phyloP scores from a whole-genome alignment of 2,797 vertebrate species.

The Phrynocephalus forsythii region DNA sequence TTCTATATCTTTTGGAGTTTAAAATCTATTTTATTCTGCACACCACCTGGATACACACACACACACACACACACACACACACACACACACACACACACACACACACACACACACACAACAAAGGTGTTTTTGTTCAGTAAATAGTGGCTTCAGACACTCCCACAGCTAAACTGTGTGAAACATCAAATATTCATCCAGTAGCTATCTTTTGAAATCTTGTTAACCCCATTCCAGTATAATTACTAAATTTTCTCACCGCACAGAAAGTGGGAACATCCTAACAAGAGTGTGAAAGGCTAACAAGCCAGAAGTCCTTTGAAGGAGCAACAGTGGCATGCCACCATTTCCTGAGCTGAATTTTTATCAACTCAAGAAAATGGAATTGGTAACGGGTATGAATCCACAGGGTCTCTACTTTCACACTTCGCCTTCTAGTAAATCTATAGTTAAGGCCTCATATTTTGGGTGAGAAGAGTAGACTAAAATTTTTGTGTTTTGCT shows the following conservation, averaged over 20 bases:
- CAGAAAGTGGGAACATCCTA: conserved; percentile 52
- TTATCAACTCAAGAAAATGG: conserved; percentile 53
- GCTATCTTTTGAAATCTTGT: conserved; percentile 58
- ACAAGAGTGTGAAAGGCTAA: conserved; percentile 69
- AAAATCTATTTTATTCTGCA: too few species aligned
- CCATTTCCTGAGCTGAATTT: conserved; percentile 59
- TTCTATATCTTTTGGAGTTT: too few species aligned
- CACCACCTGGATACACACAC: not conserved
- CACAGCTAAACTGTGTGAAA: conserved; percentile 34
- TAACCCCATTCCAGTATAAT: conserved; percentile 65
- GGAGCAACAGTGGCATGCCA: conserved; percentile 49
- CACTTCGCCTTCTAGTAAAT: conserved; percentile 49
- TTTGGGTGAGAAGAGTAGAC: conserved; percentile 43
- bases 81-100: not conserved
- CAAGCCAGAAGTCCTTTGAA: conserved; percentile 66
- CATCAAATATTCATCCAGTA: conserved; percentile 34
- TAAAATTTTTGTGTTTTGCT: conserved; percentile 58
- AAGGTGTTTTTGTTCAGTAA: conserved; percentile 43
- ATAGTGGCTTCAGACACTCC: conserved; percentile 27
- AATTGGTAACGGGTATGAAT: not conserved
- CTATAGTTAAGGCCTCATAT: conserved; percentile 52
- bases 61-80: not conserved
- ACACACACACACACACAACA: not conserved
- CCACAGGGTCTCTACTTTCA: conserved; percentile 49
- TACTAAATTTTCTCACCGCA: conserved; percentile 62